Conservation (phyloP, 2,797 vertebrate species). For the Sciaenops ocellatus region DNA sequence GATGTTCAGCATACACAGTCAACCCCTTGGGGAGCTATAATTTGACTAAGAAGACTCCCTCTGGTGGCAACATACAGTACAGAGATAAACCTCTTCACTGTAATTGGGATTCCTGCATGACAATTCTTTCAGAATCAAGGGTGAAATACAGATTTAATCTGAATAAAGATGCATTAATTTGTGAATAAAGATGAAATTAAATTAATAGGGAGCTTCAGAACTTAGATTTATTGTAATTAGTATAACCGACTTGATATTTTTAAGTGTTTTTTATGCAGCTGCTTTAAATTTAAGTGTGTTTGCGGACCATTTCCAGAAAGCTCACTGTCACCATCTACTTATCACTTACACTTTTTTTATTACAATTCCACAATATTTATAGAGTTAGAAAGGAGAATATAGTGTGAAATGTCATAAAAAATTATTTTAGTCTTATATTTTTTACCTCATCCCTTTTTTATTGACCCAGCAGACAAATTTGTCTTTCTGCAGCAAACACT, state of each 20-base stretch:
- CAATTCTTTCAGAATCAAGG: not conserved
- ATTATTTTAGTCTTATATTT: not conserved
- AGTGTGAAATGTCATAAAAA: not conserved
- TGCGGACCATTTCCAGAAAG: not conserved
- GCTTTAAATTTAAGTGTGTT: not conserved
- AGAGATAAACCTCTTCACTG: not conserved
- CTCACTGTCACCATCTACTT: not conserved
- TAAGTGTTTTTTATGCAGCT: not conserved
- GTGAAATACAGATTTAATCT: not conserved
- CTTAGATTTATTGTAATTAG: not conserved
- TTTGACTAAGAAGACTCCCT: slow-evolving; percentile 76
- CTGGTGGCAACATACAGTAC: slow-evolving; percentile 76
- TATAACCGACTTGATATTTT: slow-evolving; percentile 1
- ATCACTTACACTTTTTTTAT: not conserved
- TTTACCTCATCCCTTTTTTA: not conserved
- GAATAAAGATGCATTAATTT: not conserved
- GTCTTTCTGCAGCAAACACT: not conserved
- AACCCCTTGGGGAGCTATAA: slow-evolving; percentile 49
- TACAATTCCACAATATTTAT: not conserved
- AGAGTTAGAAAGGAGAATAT: not conserved
- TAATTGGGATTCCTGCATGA: not conserved
- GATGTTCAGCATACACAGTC: slow-evolving; percentile 54
- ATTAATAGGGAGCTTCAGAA: not conserved
- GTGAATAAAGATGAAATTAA: not conserved
- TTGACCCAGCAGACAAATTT: not conserved